Percentiles rank a stretch among this genome's conserved stretches.
These are phyloP conservation scores for Pelodiscus sinensis DNA, from an alignment of 2,113 vertebrate species.

Conservation along the genomic window DNA sequence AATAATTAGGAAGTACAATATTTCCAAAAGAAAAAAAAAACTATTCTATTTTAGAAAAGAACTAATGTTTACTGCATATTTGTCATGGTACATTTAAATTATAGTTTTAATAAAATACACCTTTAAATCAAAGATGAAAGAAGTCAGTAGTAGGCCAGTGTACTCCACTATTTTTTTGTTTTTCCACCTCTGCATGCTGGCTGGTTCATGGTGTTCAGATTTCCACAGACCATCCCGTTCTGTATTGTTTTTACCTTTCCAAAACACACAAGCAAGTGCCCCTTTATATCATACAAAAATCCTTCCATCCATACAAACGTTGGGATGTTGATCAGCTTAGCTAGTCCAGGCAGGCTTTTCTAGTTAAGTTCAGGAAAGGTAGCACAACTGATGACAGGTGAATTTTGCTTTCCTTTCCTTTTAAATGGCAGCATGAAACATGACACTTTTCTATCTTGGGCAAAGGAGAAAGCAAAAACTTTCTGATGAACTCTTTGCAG, in stretches of 20 bases:
- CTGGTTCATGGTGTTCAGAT: conserved; percentile 69
- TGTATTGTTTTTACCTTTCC: conserved; percentile 73
- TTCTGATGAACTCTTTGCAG: conserved; percentile 62
- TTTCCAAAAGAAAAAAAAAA: conserved; percentile 78
- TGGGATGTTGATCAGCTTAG: conserved; percentile 77
- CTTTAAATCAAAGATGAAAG: conserved; percentile 85
- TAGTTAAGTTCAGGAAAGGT: conserved; percentile 68
- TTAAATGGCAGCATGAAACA: conserved; percentile 71
- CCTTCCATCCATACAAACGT: conserved; percentile 72
- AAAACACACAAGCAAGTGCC: conserved; percentile 75
- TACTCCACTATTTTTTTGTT: conserved; percentile 69
- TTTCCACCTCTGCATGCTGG: conserved; percentile 68
- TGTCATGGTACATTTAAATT: conserved; percentile 86
- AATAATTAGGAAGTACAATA: conserved; percentile 77
- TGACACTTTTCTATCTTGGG: conserved; percentile 72
- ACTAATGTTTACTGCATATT: conserved; percentile 82
- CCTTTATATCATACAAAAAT: conserved; percentile 78
- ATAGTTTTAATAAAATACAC: conserved; percentile 88
- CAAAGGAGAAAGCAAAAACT: conserved; percentile 70
- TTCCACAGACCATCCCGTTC: conserved; percentile 73
- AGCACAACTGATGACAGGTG: conserved; percentile 72
- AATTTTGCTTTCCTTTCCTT: conserved; percentile 56
- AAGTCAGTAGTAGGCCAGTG: conserved; percentile 87
- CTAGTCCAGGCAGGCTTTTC: conserved; percentile 75
- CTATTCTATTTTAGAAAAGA: conserved; percentile 82